A percentile compares a stretch with the other conserved stretches of the same genome.
Evolutionary conservation across 2,113 vertebrate genomes (phyloP).

Genomic region (Embiotoca jacksoni): DNA sequence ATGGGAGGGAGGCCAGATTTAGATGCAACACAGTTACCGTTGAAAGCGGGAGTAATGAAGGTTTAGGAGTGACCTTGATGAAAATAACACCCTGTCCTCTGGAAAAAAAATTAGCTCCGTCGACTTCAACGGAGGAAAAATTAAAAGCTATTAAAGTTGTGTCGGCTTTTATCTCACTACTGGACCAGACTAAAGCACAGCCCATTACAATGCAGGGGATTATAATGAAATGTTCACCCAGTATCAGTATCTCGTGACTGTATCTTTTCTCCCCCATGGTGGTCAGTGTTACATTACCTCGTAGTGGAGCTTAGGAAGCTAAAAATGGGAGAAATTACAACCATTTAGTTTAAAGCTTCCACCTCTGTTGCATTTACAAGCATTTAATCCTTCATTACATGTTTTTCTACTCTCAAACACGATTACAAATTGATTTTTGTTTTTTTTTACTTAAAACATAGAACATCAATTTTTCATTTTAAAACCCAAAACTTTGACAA

Average conservation of each 20-base stretch:
- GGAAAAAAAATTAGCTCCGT: slow-evolving; percentile 36
- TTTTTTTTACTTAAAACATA: too few species aligned
- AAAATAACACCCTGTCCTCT: slow-evolving; percentile 43
- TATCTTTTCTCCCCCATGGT: background rate
- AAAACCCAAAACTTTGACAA: too few species aligned
- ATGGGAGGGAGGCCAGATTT: slow-evolving; percentile 46
- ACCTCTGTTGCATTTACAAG: too few species aligned
- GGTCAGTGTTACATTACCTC: slow-evolving; percentile 14
- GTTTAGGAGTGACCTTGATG: slow-evolving; percentile 70
- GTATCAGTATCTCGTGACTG: slow-evolving; percentile 15
- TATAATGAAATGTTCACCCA: slow-evolving; percentile 41
- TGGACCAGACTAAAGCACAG: slow-evolving; percentile 14
- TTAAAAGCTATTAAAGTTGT: slow-evolving; percentile 56
- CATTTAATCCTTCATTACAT: too few species aligned
- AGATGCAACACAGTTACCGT: slow-evolving; percentile 57
- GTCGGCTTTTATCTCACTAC: slow-evolving; percentile 43
- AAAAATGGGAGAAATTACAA: background rate
- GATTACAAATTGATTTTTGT: too few species aligned
- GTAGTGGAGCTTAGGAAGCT: background rate
- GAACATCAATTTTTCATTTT: too few species aligned
- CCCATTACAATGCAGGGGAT: slow-evolving; percentile 33
- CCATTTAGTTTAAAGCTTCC: background rate
- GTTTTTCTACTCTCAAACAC: too few species aligned
- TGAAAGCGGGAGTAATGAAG: slow-evolving; percentile 58
- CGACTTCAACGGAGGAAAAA: slow-evolving; percentile 42